Evolutionary conservation across 2,888 invertebrate genomes (phyloP).

Genomic region (Stramonita haemastoma): DNA sequence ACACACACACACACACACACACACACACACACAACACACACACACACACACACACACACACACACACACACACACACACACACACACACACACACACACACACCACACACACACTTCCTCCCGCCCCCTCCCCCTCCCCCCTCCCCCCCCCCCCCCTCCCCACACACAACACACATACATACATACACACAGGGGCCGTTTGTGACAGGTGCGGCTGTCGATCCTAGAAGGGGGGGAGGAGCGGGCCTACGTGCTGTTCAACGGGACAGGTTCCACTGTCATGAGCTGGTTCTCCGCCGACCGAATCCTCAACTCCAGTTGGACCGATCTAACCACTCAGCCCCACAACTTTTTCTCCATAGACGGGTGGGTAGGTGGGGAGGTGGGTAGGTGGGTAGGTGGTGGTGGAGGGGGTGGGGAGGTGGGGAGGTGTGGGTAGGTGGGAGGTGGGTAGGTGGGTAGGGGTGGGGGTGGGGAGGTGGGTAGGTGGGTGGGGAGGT

Average conservation of each 20-base stretch:
- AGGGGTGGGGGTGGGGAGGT: too few relatives aligned
- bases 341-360: conserved; percentile 40
- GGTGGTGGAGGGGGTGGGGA: neutral
- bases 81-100: too few relatives aligned
- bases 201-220: conserved; percentile 24
- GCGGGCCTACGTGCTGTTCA: conserved; percentile 32
- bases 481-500: too few relatives aligned
- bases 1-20: too few relatives aligned
- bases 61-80: too few relatives aligned
- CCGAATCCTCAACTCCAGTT: conserved; percentile 27
- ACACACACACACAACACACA: too few relatives aligned
- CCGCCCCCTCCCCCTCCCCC: too few relatives aligned
- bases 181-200: neutral
- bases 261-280: conserved; percentile 32
- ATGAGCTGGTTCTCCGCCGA: conserved; percentile 39
- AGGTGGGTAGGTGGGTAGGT: neutral
- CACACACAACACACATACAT: too few relatives aligned
- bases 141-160: too few relatives aligned
- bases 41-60: too few relatives aligned
- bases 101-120: too few relatives aligned
- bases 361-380: conserved; percentile 7
- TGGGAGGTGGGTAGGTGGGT: too few relatives aligned
- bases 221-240: neutral
- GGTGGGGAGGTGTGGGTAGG: neutral
- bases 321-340: conserved; percentile 30